A percentile compares a stretch with the other conserved stretches of the same genome.
Evolutionary conservation across 2,797 vertebrate species (phyloP).

Genomic region (Tapera naevia): DNA sequence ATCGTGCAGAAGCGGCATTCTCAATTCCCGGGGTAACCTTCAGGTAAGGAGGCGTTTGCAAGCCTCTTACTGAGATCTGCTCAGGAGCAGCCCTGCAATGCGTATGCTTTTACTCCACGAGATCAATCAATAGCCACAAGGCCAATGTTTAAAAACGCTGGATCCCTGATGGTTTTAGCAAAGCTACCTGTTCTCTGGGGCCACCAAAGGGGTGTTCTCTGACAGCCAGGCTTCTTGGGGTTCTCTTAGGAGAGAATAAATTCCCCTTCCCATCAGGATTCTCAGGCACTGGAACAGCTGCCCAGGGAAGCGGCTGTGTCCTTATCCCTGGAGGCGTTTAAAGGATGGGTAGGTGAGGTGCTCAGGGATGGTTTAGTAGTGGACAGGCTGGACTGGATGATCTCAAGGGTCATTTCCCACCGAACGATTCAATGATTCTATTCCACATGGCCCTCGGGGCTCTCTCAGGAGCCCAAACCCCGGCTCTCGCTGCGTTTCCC

Average conservation of each 20-base stretch:
- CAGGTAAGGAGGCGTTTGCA: conserved; percentile 15
- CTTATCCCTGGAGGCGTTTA: too few relatives aligned
- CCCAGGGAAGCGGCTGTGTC: too few relatives aligned
- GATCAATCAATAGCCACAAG: conserved; percentile 47
- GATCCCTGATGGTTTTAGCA: neutral
- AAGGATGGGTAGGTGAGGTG: too few relatives aligned
- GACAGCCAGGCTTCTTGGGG: neutral
- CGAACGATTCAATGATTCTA: too few relatives aligned
- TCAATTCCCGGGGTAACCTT: conserved; percentile 21
- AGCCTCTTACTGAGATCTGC: conserved; percentile 6
- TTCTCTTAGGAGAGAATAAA: neutral
- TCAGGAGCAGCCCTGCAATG: conserved; percentile 74
- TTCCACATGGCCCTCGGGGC: neutral
- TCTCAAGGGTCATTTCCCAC: too few relatives aligned
- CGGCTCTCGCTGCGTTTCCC: neutral
- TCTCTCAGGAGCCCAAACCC: neutral
- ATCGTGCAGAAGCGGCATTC: neutral
- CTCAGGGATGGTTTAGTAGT: too few relatives aligned
- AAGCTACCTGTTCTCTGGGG: fast-evolving
- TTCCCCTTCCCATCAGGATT: too few relatives aligned
- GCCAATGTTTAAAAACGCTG: neutral
- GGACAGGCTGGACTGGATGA: too few relatives aligned
- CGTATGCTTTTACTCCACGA: conserved; percentile 62
- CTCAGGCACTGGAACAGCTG: too few relatives aligned
- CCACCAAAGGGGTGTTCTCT: neutral